Evolutionary conservation across 2,113 vertebrate genomes (phyloP).

Genomic region (Apistogramma diplotaenia): DNA sequence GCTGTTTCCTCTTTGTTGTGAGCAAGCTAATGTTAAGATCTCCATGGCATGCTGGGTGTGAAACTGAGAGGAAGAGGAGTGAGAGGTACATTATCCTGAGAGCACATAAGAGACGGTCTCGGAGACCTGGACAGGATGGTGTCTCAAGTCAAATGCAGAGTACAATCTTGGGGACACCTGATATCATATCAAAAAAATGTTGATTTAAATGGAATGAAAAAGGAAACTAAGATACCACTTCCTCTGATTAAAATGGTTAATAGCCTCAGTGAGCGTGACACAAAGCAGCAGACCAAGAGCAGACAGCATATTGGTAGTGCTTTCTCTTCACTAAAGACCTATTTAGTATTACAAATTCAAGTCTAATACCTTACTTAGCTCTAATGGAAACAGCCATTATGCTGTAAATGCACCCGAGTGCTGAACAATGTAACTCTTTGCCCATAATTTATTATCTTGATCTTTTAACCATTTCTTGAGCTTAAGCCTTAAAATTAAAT

Average conservation of each 20-base stretch:
- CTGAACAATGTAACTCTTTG: neutral
- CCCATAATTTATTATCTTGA: neutral
- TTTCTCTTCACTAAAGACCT: constrained; percentile 31
- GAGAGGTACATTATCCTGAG: neutral
- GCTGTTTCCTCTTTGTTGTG: constrained; percentile 48
- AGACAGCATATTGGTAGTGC: constrained; percentile 3
- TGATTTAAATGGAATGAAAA: constrained; percentile 52
- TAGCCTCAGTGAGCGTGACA: constrained; percentile 28
- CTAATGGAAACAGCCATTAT: constrained; percentile 8
- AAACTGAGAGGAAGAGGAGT: constrained; percentile 32
- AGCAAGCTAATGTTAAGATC: constrained; percentile 49
- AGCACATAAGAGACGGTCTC: constrained; percentile 11
- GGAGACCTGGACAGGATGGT: constrained; percentile 13
- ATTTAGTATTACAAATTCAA: constrained; percentile 12
- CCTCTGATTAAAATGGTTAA: constrained; percentile 31
- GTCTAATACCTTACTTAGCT: constrained; percentile 3
- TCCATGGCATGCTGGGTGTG: constrained; percentile 40
- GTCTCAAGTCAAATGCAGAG: constrained; percentile 27
- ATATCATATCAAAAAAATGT: constrained; percentile 59
- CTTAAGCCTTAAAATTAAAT: neutral
- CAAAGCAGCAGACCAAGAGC: constrained; percentile 39
- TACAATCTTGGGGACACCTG: constrained; percentile 57
- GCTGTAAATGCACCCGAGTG: constrained; percentile 6
- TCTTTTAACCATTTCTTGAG: constrained; percentile 9
- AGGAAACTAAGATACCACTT: constrained; percentile 33